Base-by-base conservation (phyloP, 1,140 invertebrate species). In the Drosophila subpulchrella region DNA sequence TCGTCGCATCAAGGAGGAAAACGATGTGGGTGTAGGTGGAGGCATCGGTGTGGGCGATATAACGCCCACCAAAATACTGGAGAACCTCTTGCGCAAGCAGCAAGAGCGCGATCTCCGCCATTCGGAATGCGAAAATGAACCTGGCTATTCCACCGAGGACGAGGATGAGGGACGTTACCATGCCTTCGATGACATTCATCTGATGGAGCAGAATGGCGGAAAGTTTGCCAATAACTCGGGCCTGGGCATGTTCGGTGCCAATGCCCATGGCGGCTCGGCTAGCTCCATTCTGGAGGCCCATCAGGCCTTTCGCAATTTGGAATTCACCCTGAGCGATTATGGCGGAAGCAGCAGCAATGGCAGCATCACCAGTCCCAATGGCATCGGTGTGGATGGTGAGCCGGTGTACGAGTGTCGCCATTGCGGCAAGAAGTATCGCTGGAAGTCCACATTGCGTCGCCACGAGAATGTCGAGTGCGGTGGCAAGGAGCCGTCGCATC, bases 381-480 rank as follows among this genome's bases (percentile, higher is more conserved):
- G 82, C 38, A 54, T 86, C 8, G 93, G 93, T 17, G 92, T 94
- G 75, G 95, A 96, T 78, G 94, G 95, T 10, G 91, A 92, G 27
- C 93, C 95, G 2, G 95, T 95, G 80, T 96, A 96, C 92, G 94
- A 96, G 61, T 97, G 96, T 81, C 93, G 95, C 44, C 95, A 96
- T 88, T 97, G 96, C 92, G 96, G 96, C 48, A 97, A 96, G 86
- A 94, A 95, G 15, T 97, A 97, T 91, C 93, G 96, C 75, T 97
- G 96, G 96, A 96, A 96, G 91, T 96, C 96, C 24, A 96, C 96
- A 20, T 94, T 97, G 93, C 94, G 96, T 4, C 94, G 96, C 10
- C 97, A 97, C 92, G 96, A 97, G 91, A 96, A 95, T 91, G 96
- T 97, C 58, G 96, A 97, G 91, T 97, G 97, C 90, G 96, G 96